phyloP scores from a whole-genome alignment of 2,888 invertebrate genomes.

The Tanytarsus gracilentus region DNA sequence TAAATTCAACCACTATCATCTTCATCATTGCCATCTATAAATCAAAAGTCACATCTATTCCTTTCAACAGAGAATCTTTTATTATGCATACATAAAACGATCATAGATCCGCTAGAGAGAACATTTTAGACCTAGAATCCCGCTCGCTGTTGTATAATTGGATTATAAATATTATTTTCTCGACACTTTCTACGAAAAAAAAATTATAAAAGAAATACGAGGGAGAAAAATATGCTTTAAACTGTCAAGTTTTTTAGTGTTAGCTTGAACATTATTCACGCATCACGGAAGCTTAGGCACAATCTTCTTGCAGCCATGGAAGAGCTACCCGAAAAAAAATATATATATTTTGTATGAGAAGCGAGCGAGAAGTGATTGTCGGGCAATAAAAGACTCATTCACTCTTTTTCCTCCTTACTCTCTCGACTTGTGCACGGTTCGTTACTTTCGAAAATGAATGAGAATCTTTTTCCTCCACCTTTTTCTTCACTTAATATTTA shows the following conservation, averaged over 20 bases:
- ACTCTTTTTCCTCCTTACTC: not conserved
- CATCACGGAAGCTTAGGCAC: conserved; percentile 27
- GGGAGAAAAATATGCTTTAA: not conserved
- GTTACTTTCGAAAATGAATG: conserved; percentile 10
- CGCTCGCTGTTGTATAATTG: conserved; percentile 15
- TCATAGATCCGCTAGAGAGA: too few relatives aligned
- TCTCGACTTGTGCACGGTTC: conserved; percentile 3
- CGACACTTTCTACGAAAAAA: conserved; percentile 20
- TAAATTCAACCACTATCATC: too few relatives aligned
- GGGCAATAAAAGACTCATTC: too few relatives aligned
- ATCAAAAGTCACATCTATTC: too few relatives aligned
- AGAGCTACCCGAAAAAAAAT: too few relatives aligned
- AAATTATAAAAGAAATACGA: not conserved
- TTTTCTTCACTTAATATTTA: not conserved
- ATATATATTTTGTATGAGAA: too few relatives aligned
- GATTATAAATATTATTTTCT: conserved; percentile 28
- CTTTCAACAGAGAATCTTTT: too few relatives aligned
- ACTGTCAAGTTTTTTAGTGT: conserved; percentile 28
- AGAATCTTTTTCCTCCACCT: not conserved
- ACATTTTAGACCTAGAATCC: too few relatives aligned
- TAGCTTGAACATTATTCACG: conserved; percentile 26
- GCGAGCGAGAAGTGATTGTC: too few relatives aligned
- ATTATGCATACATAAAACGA: too few relatives aligned
- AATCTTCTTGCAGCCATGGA: conserved; percentile 8
- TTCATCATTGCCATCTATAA: too few relatives aligned